These are phyloP conservation scores for Eristalinus sepulchralis DNA, from an alignment of 2,888 invertebrate species.

Conservation along the genomic window DNA sequence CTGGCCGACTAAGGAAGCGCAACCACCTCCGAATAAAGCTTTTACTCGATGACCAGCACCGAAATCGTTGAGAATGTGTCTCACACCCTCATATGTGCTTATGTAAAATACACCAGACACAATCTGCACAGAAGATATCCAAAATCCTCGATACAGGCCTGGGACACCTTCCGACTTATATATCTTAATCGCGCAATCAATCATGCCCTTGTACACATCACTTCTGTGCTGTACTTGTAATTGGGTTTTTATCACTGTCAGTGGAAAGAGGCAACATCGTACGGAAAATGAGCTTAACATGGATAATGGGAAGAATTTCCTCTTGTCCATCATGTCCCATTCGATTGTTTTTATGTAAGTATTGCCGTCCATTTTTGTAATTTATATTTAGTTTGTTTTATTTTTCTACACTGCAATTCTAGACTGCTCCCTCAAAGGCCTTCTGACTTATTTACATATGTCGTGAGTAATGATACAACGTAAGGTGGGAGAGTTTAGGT, in stretches of 20 bases:
- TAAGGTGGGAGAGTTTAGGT: constrained; percentile 36
- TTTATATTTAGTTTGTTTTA: constrained; percentile 16
- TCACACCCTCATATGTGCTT: constrained; percentile 94
- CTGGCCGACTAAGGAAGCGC: constrained; percentile 96
- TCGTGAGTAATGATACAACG: not conserved
- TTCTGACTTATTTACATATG: constrained; percentile 48
- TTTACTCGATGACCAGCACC: constrained; percentile 81
- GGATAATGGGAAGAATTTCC: constrained; percentile 95
- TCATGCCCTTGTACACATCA: constrained; percentile 91
- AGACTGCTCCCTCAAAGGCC: constrained; percentile 9
- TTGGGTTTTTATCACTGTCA: constrained; percentile 96
- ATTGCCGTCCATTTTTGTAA: constrained; percentile 73
- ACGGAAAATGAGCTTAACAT: constrained; percentile 87
- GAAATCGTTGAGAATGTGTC: constrained; percentile 87
- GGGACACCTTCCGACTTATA: constrained; percentile 90
- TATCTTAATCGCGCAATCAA: constrained; percentile 95
- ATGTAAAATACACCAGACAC: constrained; percentile 95
- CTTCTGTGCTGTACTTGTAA: constrained; percentile 91
- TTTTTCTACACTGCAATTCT: constrained; percentile 3
- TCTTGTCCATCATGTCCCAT: constrained; percentile 99
- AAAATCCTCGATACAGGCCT: constrained; percentile 96
- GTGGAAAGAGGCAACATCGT: constrained; percentile 91
- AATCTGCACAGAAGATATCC: constrained; percentile 95
- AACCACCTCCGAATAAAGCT: constrained; percentile 93
- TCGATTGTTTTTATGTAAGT: constrained; percentile 92